Evolutionary conservation across 1,140 invertebrate species (phyloP), one percentile per base, ranked within the genome.

Genomic region (Macrobrachium rosenbergii): DNA sequence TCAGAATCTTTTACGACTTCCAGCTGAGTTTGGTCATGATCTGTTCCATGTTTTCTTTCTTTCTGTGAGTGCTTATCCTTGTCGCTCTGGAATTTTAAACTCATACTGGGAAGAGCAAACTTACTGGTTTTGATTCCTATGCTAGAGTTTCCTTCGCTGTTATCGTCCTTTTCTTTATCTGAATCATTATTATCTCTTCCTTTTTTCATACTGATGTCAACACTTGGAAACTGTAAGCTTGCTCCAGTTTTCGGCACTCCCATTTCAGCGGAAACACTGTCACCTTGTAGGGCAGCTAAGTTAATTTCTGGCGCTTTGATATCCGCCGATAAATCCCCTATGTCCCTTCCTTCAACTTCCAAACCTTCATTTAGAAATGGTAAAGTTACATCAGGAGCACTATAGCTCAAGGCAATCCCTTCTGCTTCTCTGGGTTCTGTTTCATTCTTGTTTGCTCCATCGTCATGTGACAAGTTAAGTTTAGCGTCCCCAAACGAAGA

Each of bases 71-170:
- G 28, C 43, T 52, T 52, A 12, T 52, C 52, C 52, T 52, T 43
- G 17, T 84, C 75, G 2, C 75, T 21, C 43, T 58, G 82, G 8
- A 73, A 60, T 52, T 60, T 73, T 17, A 84, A 23, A 59, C 62
- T 43, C 75, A 84, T 78, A 12, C 83, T 43, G 12, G 73, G 67
- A 58, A 84, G 73, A 43, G 45, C 77, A 67, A 84, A 77, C 5
- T 84, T 75, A 58, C 73, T 60, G 2, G 73, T 75, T 58, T 84
- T 84, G 62, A 84, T 52, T 19, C 83, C 83, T 52, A 84, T 77
- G 64, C 83, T 58, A 37, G 77, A 84, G 37, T 52, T 52, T 52
- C 52, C 52, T 10, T 52, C 52, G 6, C 52, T 52, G 3, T 52
- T 52, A 10, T 52, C 52, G 28, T 37, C 28, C 12, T 59, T 59